phyloP scores from a whole-genome alignment of 1,140 invertebrate species.

The Yoshiicerus persimilis region DNA sequence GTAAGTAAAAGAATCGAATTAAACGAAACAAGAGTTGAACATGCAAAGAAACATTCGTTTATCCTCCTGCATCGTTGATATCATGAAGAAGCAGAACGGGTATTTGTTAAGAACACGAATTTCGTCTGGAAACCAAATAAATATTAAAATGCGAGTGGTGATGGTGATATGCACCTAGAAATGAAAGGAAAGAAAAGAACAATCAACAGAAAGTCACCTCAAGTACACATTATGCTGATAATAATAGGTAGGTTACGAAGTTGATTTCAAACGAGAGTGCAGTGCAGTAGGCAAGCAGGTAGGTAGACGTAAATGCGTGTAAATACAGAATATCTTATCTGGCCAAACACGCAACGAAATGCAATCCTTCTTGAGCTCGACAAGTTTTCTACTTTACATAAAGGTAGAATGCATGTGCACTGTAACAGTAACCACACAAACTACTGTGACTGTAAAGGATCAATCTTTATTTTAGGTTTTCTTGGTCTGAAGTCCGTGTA shows the following conservation, averaged over 20 bases:
- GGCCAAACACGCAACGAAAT: background rate
- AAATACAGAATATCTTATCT: constrained; percentile 8
- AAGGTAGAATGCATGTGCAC: background rate
- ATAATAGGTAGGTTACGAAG: background rate
- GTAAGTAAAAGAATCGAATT: background rate
- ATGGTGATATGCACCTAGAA: background rate
- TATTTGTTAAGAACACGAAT: background rate
- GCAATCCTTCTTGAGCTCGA: background rate
- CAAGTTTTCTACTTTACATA: background rate
- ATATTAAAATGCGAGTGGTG: background rate
- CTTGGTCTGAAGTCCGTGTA: background rate
- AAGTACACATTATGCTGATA: background rate
- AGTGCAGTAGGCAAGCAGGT: background rate
- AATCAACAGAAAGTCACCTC: background rate
- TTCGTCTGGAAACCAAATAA: background rate
- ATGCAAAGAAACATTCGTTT: background rate
- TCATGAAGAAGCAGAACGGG: background rate
- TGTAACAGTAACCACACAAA: background rate
- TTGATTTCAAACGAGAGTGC: background rate
- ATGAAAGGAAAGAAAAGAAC: background rate
- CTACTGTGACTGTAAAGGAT: background rate
- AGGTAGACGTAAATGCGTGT: background rate
- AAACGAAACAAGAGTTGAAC: constrained; percentile 7
- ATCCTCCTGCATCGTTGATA: background rate
- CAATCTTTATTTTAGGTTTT: background rate